Conservation (phyloP, 2,797 vertebrate species). For the Erethizon dorsatum region DNA sequence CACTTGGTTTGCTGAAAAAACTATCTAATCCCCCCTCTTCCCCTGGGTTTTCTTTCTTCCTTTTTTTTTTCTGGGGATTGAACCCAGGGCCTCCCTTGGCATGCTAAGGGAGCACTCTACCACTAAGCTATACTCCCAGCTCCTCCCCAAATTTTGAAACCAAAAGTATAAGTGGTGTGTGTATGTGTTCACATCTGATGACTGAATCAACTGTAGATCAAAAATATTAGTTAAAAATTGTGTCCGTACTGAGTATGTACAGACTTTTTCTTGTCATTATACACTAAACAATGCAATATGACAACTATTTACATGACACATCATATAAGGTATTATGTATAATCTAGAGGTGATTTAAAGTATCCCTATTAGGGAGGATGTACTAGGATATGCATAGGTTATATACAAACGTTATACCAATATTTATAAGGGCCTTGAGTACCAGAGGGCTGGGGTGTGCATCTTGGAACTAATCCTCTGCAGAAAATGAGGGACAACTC, state of each 20-base stretch:
- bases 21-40: background rate
- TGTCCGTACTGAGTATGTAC: background rate
- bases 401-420: background rate
- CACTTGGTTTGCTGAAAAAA: slow-evolving; percentile 59
- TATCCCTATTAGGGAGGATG: background rate
- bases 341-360: background rate
- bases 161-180: background rate
- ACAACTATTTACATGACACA: background rate
- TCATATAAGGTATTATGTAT: background rate
- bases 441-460: background rate
- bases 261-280: background rate
- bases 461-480: background rate
- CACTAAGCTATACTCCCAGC: background rate
- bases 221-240: background rate
- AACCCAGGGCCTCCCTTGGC: background rate
- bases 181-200: background rate
- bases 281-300: background rate
- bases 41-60: background rate
- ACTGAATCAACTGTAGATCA: background rate
- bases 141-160: background rate
- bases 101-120: background rate
- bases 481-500: background rate
- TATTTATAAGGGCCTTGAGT: background rate
- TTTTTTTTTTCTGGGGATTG: background rate
- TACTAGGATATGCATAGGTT: background rate